A percentile compares a stretch with the other conserved stretches of the same genome.
phyloP scores from a whole-genome alignment of 2,113 vertebrate species.

The Scatophagus argus region DNA sequence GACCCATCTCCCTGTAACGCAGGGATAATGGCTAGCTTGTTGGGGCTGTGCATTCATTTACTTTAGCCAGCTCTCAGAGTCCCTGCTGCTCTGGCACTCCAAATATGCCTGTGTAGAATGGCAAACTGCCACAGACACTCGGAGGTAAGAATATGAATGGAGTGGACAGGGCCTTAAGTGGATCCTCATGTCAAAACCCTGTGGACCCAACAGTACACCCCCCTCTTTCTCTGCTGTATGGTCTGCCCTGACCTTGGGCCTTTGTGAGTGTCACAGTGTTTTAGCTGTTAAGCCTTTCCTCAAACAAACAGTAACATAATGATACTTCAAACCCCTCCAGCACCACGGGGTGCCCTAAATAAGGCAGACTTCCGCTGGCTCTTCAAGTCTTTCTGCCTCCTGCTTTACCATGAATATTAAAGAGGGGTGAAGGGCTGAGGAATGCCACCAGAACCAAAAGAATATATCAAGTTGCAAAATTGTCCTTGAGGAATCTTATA shows the following conservation, averaged over 20 bases:
- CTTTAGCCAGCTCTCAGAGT: slow-evolving; percentile 57
- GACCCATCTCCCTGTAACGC: slow-evolving; percentile 71
- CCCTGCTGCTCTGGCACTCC: slow-evolving; percentile 73
- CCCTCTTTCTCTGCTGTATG: slow-evolving; percentile 37
- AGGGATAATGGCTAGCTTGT: slow-evolving; percentile 74
- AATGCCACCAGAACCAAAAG: slow-evolving; percentile 64
- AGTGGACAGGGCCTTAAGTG: slow-evolving; percentile 69
- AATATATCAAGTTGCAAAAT: slow-evolving; percentile 52
- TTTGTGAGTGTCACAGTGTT: slow-evolving; percentile 78
- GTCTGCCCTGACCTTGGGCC: slow-evolving; percentile 77
- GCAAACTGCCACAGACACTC: slow-evolving; percentile 55
- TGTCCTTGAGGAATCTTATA: slow-evolving; percentile 23
- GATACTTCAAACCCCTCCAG: slow-evolving; percentile 84
- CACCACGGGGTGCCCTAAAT: slow-evolving; percentile 77
- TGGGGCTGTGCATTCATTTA: slow-evolving; percentile 65
- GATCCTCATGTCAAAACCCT: slow-evolving; percentile 76
- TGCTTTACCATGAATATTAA: slow-evolving; percentile 81
- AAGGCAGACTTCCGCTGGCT: slow-evolving; percentile 61
- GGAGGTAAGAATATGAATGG: slow-evolving; percentile 54
- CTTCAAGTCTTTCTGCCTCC: slow-evolving; percentile 51
- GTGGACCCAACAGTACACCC: slow-evolving; percentile 60
- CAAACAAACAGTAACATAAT: slow-evolving; percentile 86
- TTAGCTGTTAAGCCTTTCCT: slow-evolving; percentile 80
- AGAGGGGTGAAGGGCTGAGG: slow-evolving; percentile 49
- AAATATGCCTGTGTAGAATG: slow-evolving; percentile 65